phyloP scores from a whole-genome alignment of 2,797 vertebrate genomes.

The Tokudaia muenninki region DNA sequence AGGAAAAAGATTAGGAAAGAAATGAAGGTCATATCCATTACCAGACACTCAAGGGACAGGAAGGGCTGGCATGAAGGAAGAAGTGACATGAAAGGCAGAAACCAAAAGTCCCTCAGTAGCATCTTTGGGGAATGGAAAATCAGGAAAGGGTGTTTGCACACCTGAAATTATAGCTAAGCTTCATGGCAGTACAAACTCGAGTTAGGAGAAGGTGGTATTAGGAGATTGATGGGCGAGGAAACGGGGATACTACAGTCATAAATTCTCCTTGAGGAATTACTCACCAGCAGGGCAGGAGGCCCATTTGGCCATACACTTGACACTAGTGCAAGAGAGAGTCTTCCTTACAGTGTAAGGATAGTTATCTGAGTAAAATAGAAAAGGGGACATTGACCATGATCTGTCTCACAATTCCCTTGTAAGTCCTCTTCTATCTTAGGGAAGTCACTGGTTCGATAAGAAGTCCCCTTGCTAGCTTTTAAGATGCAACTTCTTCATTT shows the following conservation, averaged over 20 bases:
- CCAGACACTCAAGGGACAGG: background rate
- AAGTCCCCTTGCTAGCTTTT: background rate
- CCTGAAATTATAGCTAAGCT: background rate
- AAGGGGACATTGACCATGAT: background rate
- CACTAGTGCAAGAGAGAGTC: background rate
- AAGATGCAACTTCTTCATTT: background rate
- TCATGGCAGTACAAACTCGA: background rate
- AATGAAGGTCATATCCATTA: background rate
- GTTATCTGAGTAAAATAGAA: background rate
- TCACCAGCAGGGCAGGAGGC: slow-evolving; percentile 53
- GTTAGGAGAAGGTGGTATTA: background rate
- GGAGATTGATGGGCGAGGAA: accelerated
- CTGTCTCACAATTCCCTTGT: background rate
- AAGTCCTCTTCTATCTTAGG: background rate
- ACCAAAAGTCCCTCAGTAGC: background rate
- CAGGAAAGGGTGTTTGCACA: background rate
- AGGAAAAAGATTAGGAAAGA: background rate
- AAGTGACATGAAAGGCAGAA: background rate
- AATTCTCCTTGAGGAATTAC: background rate
- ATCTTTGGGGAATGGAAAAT: background rate
- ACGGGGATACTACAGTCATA: background rate
- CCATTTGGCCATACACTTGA: background rate
- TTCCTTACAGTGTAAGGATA: accelerated
- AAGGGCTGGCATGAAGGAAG: background rate
- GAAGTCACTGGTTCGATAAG: background rate